Evolutionary conservation across 1,140 invertebrate genomes (phyloP), one percentile per base, ranked within the genome.

Genomic region (Eulimnadia texana): DNA sequence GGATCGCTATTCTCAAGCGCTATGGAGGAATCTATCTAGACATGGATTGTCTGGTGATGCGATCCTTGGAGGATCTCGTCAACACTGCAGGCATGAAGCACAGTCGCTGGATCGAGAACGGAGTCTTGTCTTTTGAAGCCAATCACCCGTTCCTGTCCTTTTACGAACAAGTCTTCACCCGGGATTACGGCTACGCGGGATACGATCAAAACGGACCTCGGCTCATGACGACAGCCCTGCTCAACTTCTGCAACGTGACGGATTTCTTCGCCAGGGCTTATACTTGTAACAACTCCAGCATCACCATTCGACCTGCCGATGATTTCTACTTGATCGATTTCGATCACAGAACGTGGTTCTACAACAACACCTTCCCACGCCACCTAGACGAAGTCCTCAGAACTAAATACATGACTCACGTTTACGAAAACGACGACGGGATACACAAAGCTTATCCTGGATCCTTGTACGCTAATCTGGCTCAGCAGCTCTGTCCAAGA

Each of bases 1-100:
- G 85, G 63, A 87, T 82, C 63, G 66, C 86, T 10, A 82, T 83
- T 0, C 70, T 89, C 0, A 87, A 82, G 77, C 87, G 85, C 67
- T 86, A 79, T 63, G 84, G 85, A 25, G 87, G 87, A 0, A 81
- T 85, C 42, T 88, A 88, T 70, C 68, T 89, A 33, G 87, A 90
- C 64, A 69, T 86, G 61, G 86, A 90, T 67, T 79, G 88, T 1
- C 79, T 90, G 6, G 76, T 88, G 1, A 77, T 78, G 10, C 82
- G 60, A 23, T 64, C 63, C n/a, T 24, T 68, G 9, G 33, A 53
- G 9, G 23, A 20, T 28, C n/a, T 61, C n/a, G 11, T 20, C n/a
- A 61, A 61, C 28, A 28, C 51, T 23, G 24, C 33, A 0, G 24
- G 50, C 28, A 56, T 28, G 54, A 42, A 42, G 16, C 33, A 42